Evolutionary conservation across 2,113 vertebrate genomes (phyloP), one percentile per base, ranked within the genome.

Genomic region (Psammodynastes pulverulentus): DNA sequence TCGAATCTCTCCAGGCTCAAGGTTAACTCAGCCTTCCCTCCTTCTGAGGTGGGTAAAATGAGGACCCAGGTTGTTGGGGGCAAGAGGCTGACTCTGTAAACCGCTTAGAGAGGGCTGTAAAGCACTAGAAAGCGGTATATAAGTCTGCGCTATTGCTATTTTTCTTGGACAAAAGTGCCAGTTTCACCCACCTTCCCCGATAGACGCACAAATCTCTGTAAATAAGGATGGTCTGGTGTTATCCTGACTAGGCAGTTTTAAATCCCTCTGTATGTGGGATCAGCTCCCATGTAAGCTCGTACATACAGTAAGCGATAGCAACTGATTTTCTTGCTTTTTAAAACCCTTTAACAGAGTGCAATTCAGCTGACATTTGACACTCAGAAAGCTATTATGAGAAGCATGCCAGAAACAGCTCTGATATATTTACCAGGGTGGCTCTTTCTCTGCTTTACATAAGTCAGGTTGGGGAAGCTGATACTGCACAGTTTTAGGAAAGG

Each of bases 381-480:
- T 48, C 7, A 4, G 23, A 49, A 88, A 84, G 43, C 21, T 91
- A 88, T 91, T 93, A 92, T 72, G 87, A 94, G 93, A 95, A 93
- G 72, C 54, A 93, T 89, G 89, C 92, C 56, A 92, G 89, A 87
- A 89, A 88, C 91, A 92, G 89, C 67, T 23, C 86, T 95, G 94
- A 96, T 96, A 94, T 91, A 95, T 46, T 89, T 79, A 91, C 91
- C 1, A 87, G 89, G 53, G 94, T 51, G 93, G 89, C 91, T 89
- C 95, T 93, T 94, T 95, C 93, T 58, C 79, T 89, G 89, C 46
- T 26, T n/a, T 89, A 86, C 79, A 90, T 1, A 58, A 24, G 56
- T 58, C 24, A 4, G 72, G 58, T 62, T 79, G 94, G 87, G 95
- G 93, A 94, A 84, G 96, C 96, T 95, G 94, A 93, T 92, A 90